Evolutionary conservation across 2,888 invertebrate genomes (phyloP).

Genomic region (Arge pagana): DNA sequence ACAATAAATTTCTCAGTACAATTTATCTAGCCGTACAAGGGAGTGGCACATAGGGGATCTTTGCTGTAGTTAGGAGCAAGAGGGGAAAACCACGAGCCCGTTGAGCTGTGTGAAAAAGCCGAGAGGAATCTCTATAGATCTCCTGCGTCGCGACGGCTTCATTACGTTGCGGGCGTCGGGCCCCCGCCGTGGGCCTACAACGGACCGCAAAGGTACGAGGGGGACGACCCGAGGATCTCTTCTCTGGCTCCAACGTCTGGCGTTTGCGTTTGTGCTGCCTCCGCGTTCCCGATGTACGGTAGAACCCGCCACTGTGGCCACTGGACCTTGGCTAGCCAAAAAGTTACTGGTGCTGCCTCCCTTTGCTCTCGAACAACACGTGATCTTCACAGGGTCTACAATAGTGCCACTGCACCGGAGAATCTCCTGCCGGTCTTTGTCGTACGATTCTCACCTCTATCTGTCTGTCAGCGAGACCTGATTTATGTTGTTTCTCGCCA

Average conservation of each 20-base stretch:
- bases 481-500: slow-evolving; percentile 8
- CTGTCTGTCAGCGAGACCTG: slow-evolving; percentile 15
- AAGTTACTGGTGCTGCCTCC: background rate
- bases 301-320: slow-evolving; percentile 19
- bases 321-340: slow-evolving; percentile 16
- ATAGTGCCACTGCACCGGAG: background rate
- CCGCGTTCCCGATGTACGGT: slow-evolving; percentile 10
- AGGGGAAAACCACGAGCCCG: slow-evolving; percentile 14
- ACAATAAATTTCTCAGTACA: slow-evolving; percentile 43
- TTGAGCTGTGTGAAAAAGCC: slow-evolving; percentile 20
- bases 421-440: slow-evolving; percentile 20
- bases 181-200: slow-evolving; percentile 30
- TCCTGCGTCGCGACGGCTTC: slow-evolving; percentile 54
- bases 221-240: slow-evolving; percentile 11
- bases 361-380: slow-evolving; percentile 7
- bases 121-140: slow-evolving; percentile 37
- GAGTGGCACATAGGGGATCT: slow-evolving; percentile 46
- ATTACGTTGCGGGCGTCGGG: slow-evolving; percentile 46
- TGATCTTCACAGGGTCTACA: background rate
- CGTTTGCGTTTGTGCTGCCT: background rate
- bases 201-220: slow-evolving; percentile 15
- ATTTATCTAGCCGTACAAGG: slow-evolving; percentile 51
- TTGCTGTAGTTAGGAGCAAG: no score
- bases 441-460: slow-evolving; percentile 12
- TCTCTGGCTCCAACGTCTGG: background rate